phyloP scores from a whole-genome alignment of 2,797 vertebrate genomes.

The Scomberomorus guttatus region DNA sequence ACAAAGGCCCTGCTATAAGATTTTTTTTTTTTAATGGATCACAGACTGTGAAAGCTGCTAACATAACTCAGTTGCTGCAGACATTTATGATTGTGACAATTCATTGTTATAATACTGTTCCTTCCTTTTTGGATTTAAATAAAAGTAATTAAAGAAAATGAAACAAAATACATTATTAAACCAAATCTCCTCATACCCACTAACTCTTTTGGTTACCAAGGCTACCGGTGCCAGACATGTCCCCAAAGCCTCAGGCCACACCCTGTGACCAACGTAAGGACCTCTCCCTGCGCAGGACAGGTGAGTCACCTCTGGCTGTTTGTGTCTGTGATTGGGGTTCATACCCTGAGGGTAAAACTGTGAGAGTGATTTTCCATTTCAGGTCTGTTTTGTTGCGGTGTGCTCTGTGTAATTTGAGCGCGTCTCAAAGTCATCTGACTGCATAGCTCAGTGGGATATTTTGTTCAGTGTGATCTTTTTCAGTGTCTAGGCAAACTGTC shows the following conservation, averaged over 20 bases:
- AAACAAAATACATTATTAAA: not conserved
- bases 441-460: conserved; percentile 36
- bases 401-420: conserved; percentile 47
- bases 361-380: conserved; percentile 62
- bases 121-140: not conserved
- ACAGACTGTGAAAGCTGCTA: not conserved
- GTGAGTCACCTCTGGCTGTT: conserved; percentile 73
- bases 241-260: conserved; percentile 79
- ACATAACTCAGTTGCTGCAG: not conserved
- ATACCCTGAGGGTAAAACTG: conserved; percentile 18
- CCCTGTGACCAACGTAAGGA: conserved; percentile 87
- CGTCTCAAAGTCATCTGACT: conserved; percentile 35
- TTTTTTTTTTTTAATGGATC: not conserved
- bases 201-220: conserved; percentile 71
- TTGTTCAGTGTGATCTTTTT: conserved; percentile 25
- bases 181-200: not conserved
- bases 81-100: not conserved
- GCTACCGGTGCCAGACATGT: conserved; percentile 82
- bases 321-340: conserved; percentile 39
- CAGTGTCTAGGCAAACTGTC: conserved; percentile 43
- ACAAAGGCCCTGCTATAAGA: not conserved
- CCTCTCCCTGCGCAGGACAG: conserved; percentile 90
- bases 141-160: not conserved
- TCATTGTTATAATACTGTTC: not conserved
- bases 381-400: conserved; percentile 20